A percentile compares a stretch with the other conserved stretches of the same genome.
These are phyloP conservation scores for Pollenia angustigena DNA, from an alignment of 2,888 invertebrate species.

Conservation along the genomic window DNA sequence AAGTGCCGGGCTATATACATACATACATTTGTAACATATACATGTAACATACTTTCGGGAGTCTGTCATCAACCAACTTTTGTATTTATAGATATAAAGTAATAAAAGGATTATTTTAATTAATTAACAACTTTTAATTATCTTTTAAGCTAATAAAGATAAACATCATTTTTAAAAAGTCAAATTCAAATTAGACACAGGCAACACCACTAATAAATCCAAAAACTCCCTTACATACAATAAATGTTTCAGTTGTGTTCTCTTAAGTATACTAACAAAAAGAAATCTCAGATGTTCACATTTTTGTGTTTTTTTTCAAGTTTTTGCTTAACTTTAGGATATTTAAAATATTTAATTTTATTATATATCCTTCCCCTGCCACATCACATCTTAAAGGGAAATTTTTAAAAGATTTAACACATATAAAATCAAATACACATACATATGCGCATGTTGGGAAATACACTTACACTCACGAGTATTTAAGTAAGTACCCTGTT, in stretches of 20 bases:
- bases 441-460: background rate
- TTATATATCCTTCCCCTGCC: background rate
- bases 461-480: background rate
- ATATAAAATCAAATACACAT: background rate
- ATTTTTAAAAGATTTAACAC: conserved; percentile 8
- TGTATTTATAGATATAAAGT: background rate
- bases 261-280: conserved; percentile 7
- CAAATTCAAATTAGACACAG: background rate
- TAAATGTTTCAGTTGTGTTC: background rate
- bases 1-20: too few relatives aligned
- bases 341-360: conserved; percentile 34
- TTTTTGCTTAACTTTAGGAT: conserved; percentile 6
- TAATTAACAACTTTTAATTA: conserved; percentile 39
- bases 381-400: background rate
- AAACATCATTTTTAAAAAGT: conserved; percentile 19
- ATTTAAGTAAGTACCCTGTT: background rate
- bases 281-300: background rate
- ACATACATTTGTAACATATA: too few relatives aligned
- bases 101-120: conserved; percentile 35
- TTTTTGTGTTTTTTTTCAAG: background rate
- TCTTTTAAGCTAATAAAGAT: conserved; percentile 29
- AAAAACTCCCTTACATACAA: background rate
- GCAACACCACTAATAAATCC: background rate
- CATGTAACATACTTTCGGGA: too few relatives aligned
- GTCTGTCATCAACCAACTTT: too few relatives aligned